A percentile compares a stretch with the other conserved stretches of the same genome.
These are phyloP conservation scores for Drosophila ambigua DNA, from an alignment of 1,140 invertebrate genomes.

Conservation along the genomic window DNA sequence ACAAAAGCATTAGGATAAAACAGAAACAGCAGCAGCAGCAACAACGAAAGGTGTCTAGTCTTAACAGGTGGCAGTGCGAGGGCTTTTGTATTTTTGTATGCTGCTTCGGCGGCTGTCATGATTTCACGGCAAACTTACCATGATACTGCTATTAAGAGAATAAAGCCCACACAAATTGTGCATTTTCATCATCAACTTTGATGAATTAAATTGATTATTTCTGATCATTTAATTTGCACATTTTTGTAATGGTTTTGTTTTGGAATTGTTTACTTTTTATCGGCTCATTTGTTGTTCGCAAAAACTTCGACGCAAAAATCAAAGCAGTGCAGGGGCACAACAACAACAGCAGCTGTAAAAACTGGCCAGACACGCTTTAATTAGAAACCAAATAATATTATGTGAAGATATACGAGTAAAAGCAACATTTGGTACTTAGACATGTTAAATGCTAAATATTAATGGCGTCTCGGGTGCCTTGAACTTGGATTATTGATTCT, in stretches of 20 bases:
- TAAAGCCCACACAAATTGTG: constrained; percentile 17
- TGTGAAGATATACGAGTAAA: constrained; percentile 34
- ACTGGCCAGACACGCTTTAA: constrained; percentile 72
- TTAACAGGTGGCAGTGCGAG: constrained; percentile 51
- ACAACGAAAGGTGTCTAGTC: constrained; percentile 28
- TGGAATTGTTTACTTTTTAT: constrained; percentile 48
- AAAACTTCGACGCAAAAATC: constrained; percentile 28
- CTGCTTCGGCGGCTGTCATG: too few relatives aligned
- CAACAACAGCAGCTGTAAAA: constrained; percentile 24
- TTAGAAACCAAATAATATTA: constrained; percentile 61
- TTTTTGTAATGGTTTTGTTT: constrained; percentile 13
- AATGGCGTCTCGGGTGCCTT: constrained; percentile 44
- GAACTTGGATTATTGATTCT: constrained; percentile 39
- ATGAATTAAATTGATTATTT: constrained; percentile 42
- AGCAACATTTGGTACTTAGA: constrained; percentile 39
- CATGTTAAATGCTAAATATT: constrained; percentile 44
- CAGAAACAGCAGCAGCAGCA: constrained; percentile 27
- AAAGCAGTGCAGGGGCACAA: neutral
- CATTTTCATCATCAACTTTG: constrained; percentile 27
- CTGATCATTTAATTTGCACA: constrained; percentile 20
- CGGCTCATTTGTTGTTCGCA: constrained; percentile 30
- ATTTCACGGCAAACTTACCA: too few relatives aligned
- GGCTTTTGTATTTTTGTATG: constrained; percentile 16
- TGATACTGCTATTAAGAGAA: constrained; percentile 10
- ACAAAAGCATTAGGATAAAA: constrained; percentile 38